phyloP scores from a whole-genome alignment of 35 echinoderm and acorn worm species.

The Hemicentrotus pulcherrimus region DNA sequence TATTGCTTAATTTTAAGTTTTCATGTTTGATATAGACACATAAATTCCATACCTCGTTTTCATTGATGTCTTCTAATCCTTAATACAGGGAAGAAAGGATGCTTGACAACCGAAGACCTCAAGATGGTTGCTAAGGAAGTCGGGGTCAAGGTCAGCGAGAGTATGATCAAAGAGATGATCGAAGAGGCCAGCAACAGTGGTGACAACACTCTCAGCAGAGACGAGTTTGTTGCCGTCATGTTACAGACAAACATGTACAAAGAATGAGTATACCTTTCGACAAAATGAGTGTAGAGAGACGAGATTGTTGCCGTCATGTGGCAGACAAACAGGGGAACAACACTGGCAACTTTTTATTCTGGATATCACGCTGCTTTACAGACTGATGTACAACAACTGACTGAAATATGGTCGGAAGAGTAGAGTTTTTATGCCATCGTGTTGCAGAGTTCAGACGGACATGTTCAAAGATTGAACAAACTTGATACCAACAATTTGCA shows the following conservation, averaged over 20 bases:
- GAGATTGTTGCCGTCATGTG: not conserved
- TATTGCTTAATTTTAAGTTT: not conserved
- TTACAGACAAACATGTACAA: conserved; percentile 70
- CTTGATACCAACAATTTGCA: too few species aligned
- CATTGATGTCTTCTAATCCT: not conserved
- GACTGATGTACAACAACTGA: too few species aligned
- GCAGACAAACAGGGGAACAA: not conserved
- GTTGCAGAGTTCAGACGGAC: too few species aligned
- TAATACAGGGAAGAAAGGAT: conserved; percentile 55
- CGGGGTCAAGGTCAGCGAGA: conserved; percentile 59
- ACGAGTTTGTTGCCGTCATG: conserved; percentile 74
- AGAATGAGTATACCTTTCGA: not conserved
- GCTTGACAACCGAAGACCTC: conserved; percentile 57
- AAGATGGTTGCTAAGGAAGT: conserved; percentile 65
- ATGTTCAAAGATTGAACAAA: too few species aligned
- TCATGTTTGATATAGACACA: too few species aligned
- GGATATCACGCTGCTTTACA: too few species aligned
- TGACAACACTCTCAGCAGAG: conserved; percentile 54
- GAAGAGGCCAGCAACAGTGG: conserved; percentile 68
- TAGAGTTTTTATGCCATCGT: too few species aligned
- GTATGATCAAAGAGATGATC: conserved; percentile 63
- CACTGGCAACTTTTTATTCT: too few species aligned
- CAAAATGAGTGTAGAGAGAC: not conserved
- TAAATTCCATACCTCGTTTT: too few species aligned
- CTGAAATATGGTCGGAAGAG: too few species aligned